Conservation (phyloP, 1,140 invertebrate species). For the Gryllus bimaculatus region DNA sequence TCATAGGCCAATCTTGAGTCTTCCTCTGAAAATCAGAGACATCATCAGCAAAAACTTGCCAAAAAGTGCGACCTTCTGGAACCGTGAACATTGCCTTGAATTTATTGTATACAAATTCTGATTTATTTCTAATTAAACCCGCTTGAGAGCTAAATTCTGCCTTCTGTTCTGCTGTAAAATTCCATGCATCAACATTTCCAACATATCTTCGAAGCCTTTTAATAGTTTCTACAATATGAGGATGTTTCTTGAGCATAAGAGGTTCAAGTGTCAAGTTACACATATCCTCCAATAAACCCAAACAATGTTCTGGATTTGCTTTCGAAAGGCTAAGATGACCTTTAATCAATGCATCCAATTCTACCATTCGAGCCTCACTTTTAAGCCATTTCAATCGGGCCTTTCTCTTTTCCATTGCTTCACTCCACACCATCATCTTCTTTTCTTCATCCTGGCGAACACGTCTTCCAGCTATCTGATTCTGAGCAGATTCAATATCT, state of each 20-base stretch:
- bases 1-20: slow-evolving; percentile 45
- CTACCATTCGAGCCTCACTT: slow-evolving; percentile 58
- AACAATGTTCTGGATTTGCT: slow-evolving; percentile 52
- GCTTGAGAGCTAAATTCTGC: slow-evolving; percentile 52
- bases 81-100: slow-evolving; percentile 46
- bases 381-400: slow-evolving; percentile 43
- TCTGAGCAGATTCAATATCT: not conserved
- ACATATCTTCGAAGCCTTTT: slow-evolving; percentile 55
- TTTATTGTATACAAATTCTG: slow-evolving; percentile 50
- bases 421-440: slow-evolving; percentile 33
- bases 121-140: slow-evolving; percentile 51
- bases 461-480: not conserved
- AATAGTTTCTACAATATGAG: slow-evolving; percentile 62
- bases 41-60: slow-evolving; percentile 46
- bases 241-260: slow-evolving; percentile 77
- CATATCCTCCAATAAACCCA: slow-evolving; percentile 49
- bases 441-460: slow-evolving; percentile 16
- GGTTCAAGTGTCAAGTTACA: slow-evolving; percentile 56
- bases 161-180: slow-evolving; percentile 47
- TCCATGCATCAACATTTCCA: slow-evolving; percentile 63
- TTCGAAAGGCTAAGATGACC: slow-evolving; percentile 50
- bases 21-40: slow-evolving; percentile 44
- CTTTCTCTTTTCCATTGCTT: slow-evolving; percentile 34
- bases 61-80: slow-evolving; percentile 42
- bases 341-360: slow-evolving; percentile 65